These are phyloP conservation scores for Leistus spinibarbis DNA, from an alignment of 2,888 invertebrate genomes.

Conservation along the genomic window DNA sequence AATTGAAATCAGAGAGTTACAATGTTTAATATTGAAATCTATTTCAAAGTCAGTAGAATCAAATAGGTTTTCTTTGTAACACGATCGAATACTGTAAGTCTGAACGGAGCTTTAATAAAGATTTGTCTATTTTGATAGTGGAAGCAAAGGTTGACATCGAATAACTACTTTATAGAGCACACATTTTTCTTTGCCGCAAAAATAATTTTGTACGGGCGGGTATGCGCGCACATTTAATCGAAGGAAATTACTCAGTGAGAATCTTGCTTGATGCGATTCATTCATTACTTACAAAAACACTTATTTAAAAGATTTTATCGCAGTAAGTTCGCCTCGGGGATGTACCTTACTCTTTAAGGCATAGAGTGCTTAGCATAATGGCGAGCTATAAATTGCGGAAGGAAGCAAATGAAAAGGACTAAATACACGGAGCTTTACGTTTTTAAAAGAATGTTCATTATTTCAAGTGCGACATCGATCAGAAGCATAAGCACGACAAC, in stretches of 20 bases:
- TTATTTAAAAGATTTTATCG: constrained; percentile 38
- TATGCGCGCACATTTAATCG: background rate
- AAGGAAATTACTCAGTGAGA: constrained; percentile 21
- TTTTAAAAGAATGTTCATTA: constrained; percentile 28
- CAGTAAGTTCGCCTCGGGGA: constrained; percentile 19
- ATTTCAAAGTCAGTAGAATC: background rate
- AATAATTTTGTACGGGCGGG: background rate
- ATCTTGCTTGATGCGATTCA: constrained; percentile 26
- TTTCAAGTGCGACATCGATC: constrained; percentile 31
- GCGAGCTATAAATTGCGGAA: constrained; percentile 33
- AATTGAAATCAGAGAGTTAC: too few species aligned
- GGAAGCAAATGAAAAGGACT: constrained; percentile 33
- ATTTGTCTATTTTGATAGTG: background rate
- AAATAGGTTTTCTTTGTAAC: too few species aligned
- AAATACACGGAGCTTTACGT: constrained; percentile 14
- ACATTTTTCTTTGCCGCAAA: background rate
- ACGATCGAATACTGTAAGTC: too few species aligned
- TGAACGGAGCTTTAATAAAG: background rate
- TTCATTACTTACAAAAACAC: constrained; percentile 34
- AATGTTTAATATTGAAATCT: too few species aligned
- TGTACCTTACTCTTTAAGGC: constrained; percentile 32
- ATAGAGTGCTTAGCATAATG: constrained; percentile 30
- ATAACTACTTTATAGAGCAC: background rate
- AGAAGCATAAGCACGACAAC: constrained; percentile 16
- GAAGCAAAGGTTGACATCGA: background rate